Evolutionary conservation across 2,113 vertebrate genomes (phyloP).

Genomic region (Ploceus nigricollis): DNA sequence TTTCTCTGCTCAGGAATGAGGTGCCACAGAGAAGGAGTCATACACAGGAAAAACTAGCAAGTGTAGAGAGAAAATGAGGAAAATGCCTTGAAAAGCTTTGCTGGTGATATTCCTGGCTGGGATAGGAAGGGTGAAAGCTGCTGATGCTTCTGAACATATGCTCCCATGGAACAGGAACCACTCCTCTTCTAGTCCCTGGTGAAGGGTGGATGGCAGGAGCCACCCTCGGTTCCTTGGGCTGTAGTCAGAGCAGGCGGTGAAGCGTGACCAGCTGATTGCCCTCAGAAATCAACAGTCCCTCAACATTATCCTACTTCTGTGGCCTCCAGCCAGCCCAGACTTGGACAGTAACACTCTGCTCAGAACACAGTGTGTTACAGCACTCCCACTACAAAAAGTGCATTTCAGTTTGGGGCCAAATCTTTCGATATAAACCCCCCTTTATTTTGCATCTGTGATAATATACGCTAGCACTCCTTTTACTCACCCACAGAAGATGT

Average conservation of each 20-base stretch:
- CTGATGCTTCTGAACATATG: fast-evolving
- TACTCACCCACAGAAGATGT: background rate
- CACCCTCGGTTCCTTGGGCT: background rate
- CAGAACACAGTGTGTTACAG: background rate
- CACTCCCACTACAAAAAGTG: fast-evolving
- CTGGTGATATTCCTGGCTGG: background rate
- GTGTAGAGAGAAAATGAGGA: background rate
- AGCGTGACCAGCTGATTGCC: fast-evolving
- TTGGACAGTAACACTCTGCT: fast-evolving
- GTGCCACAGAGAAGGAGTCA: background rate
- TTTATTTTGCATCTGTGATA: background rate
- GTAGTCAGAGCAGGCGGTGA: background rate
- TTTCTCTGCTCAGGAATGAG: background rate
- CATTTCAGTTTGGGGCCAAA: background rate
- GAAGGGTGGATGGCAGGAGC: too few species aligned
- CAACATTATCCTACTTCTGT: too few species aligned
- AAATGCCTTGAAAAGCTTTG: background rate
- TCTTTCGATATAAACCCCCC: fast-evolving
- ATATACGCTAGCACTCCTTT: background rate
- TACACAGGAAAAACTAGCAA: fast-evolving
- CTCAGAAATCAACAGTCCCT: background rate
- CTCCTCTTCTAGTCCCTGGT: background rate
- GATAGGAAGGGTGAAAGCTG: background rate
- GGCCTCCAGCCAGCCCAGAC: background rate
- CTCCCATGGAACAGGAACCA: background rate